Percentiles rank a stretch among this genome's conserved stretches.
Evolutionary conservation across 2,888 invertebrate species (phyloP).

Genomic region (Fragum whitleyi): DNA sequence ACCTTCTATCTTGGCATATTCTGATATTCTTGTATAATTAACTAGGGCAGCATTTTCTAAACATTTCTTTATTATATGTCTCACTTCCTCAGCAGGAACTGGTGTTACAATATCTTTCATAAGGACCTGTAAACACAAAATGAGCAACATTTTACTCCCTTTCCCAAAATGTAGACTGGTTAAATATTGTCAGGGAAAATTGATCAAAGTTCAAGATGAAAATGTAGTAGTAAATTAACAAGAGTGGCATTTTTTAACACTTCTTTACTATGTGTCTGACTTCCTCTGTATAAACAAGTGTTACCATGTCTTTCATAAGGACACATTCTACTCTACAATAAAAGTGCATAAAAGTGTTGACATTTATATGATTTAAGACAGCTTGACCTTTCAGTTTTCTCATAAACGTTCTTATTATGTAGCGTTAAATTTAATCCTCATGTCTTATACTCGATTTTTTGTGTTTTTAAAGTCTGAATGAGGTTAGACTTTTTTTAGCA

Average conservation of each 20-base stretch:
- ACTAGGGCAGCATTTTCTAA: conserved; percentile 98
- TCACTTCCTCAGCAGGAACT: conserved; percentile 97
- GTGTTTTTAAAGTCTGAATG: too few species aligned
- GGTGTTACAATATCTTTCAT: conserved; percentile 99
- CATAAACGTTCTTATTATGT: too few species aligned
- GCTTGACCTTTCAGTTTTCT: too few species aligned
- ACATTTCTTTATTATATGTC: conserved; percentile 97
- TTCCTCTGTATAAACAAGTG: conserved; percentile 97
- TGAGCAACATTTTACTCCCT: not conserved
- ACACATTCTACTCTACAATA: too few species aligned
- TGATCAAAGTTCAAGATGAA: too few species aligned
- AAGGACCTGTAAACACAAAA: conserved; percentile 88
- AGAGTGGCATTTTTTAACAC: conserved; percentile 98
- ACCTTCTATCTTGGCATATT: conserved; percentile 99
- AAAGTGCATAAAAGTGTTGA: too few species aligned
- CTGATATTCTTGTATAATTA: conserved; percentile 97
- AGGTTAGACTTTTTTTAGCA: too few species aligned
- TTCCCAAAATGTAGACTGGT: not conserved
- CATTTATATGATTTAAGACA: too few species aligned
- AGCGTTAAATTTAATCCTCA: too few species aligned
- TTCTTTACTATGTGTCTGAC: conserved; percentile 98
- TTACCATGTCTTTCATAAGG: conserved; percentile 99
- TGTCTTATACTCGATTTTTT: too few species aligned
- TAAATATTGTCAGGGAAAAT: not conserved
- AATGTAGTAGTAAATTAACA: too few species aligned